A percentile compares a stretch with the other conserved stretches of the same genome.
Conservation (phyloP, 2,797 vertebrate species). For the Takifugu ocellatus region DNA sequence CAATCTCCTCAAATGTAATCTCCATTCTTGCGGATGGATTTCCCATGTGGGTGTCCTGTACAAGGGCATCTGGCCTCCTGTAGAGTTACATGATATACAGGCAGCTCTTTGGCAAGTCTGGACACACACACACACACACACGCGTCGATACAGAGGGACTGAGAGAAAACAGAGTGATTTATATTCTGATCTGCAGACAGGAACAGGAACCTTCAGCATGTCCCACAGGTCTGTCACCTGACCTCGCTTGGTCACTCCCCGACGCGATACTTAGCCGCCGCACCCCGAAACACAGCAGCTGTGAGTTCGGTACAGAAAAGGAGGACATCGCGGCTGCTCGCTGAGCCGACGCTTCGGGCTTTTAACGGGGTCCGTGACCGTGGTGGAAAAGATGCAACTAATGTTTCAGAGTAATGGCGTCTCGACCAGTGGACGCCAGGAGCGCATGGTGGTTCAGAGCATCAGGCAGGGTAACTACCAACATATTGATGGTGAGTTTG, state of each 20-base stretch:
- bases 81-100: slow-evolving; percentile 63
- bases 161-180: slow-evolving; percentile 19
- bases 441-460: slow-evolving; percentile 7
- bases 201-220: no score
- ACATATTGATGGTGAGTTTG: slow-evolving; percentile 4
- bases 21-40: slow-evolving; percentile 67
- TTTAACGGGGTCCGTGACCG: not conserved
- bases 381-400: not conserved
- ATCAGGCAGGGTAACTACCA: slow-evolving; percentile 3
- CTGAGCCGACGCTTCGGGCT: slow-evolving; percentile 17
- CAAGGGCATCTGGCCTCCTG: slow-evolving; percentile 67
- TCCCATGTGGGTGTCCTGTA: slow-evolving; percentile 66
- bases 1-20: slow-evolving; percentile 65
- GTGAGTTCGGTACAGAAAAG: slow-evolving; percentile 16
- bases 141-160: slow-evolving; percentile 18
- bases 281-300: slow-evolving; percentile 38
- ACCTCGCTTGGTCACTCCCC: slow-evolving; percentile 38
- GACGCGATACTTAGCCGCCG: slow-evolving; percentile 48
- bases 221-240: not conserved
- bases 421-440: not conserved
- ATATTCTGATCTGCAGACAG: slow-evolving; percentile 26
- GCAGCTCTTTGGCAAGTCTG: slow-evolving; percentile 40
- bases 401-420: not conserved
- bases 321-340: slow-evolving; percentile 23
- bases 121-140: slow-evolving; percentile 16